These are phyloP conservation scores for Rhinophrynus dorsalis DNA, from an alignment of 2,797 vertebrate species.

Conservation along the genomic window DNA sequence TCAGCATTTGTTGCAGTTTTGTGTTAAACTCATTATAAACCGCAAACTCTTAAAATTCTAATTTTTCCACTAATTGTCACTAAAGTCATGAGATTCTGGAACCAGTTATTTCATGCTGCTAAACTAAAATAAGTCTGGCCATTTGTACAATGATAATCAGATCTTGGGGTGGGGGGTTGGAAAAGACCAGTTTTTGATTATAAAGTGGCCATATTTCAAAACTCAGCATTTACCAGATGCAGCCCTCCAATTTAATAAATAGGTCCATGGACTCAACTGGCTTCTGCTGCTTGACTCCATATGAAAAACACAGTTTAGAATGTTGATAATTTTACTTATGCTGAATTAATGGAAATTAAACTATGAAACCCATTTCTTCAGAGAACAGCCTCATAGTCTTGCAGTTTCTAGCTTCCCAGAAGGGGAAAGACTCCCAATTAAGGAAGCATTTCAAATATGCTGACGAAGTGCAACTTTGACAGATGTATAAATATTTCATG, in stretches of 20 bases:
- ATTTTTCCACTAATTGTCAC: constrained; percentile 1
- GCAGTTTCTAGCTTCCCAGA: constrained; percentile 17
- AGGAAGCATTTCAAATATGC: constrained; percentile 35
- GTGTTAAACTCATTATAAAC: background rate
- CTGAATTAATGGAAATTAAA: constrained; percentile 26
- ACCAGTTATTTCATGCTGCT: constrained; percentile 9
- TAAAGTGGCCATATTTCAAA: constrained; percentile 32
- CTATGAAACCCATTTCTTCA: constrained; percentile 35
- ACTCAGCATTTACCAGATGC: constrained; percentile 33
- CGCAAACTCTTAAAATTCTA: background rate
- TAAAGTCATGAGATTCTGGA: constrained; percentile 14
- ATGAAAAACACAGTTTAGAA: constrained; percentile 17
- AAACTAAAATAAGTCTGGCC: background rate
- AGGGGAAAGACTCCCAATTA: constrained; percentile 32
- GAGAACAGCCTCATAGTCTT: constrained; percentile 8
- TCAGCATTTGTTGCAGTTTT: background rate
- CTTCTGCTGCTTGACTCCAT: constrained; percentile 24
- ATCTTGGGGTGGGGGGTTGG: constrained; percentile 23
- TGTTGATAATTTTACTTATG: constrained; percentile 18
- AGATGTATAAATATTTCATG: constrained; percentile 43
- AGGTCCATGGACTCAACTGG: constrained; percentile 13
- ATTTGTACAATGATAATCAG: constrained; percentile 29
- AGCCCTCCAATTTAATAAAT: constrained; percentile 39
- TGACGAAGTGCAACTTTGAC: constrained; percentile 43
- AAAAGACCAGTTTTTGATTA: constrained; percentile 41